Evolutionary conservation across 2,888 invertebrate species (phyloP).

Genomic region (Heliconius hortense): DNA sequence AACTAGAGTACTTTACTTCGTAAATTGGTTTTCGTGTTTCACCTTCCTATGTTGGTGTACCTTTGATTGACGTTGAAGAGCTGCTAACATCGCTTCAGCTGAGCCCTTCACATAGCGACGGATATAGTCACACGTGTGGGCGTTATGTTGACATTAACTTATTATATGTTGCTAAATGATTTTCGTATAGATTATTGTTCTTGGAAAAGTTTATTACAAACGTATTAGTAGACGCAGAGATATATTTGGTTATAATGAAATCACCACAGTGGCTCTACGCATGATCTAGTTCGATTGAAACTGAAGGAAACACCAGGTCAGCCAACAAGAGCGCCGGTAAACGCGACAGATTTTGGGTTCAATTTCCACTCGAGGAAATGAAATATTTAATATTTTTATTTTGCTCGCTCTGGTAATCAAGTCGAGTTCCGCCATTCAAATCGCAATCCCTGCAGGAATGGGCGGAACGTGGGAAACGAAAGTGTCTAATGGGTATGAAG

Average conservation of each 20-base stretch:
- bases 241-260: neutral
- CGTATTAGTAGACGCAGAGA: neutral
- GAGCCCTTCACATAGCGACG: constrained; percentile 34
- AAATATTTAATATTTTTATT: no score
- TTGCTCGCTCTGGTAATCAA: no score
- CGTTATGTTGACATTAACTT: constrained; percentile 17
- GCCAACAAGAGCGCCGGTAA: no score
- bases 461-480: no score
- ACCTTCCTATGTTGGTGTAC: constrained; percentile 23
- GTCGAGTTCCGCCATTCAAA: no score
- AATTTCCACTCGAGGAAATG: no score
- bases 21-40: neutral
- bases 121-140: constrained; percentile 23
- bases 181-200: constrained; percentile 5
- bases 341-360: no score
- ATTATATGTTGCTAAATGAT: constrained; percentile 5
- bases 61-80: constrained; percentile 38
- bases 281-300: neutral
- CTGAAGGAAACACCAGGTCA: neutral
- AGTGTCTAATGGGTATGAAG: no score
- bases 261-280: neutral
- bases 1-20: neutral
- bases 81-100: constrained; percentile 22
- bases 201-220: neutral
- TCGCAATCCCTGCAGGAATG: no score